Evolutionary conservation across 2,113 vertebrate genomes (phyloP).

Genomic region (Ciconia boyciana): DNA sequence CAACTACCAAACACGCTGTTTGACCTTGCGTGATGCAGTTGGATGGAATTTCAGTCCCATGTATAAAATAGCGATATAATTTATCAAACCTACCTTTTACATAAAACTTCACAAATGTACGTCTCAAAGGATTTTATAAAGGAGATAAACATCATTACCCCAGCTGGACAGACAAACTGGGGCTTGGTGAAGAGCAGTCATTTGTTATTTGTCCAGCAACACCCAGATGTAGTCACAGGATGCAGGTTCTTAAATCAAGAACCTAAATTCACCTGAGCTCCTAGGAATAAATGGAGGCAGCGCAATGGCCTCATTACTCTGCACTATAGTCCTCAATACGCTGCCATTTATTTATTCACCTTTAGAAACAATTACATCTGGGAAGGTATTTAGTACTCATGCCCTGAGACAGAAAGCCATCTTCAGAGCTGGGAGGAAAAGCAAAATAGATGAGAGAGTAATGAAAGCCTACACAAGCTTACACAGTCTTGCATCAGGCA

Average conservation of each 20-base stretch:
- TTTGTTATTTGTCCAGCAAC: neutral
- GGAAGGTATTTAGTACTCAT: neutral
- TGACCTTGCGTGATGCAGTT: neutral
- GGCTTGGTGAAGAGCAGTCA: neutral
- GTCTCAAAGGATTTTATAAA: neutral
- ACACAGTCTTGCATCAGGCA: neutral
- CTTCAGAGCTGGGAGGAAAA: neutral
- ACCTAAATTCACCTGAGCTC: neutral
- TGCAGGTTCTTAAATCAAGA: neutral
- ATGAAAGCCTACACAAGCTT: neutral
- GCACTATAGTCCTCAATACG: fast-evolving
- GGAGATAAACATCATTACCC: neutral
- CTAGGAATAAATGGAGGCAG: neutral
- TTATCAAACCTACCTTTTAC: neutral
- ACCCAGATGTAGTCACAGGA: neutral
- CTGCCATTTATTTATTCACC: neutral
- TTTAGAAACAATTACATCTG: neutral
- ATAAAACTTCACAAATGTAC: neutral
- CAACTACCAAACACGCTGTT: neutral
- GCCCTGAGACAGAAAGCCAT: neutral
- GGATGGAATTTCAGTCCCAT: neutral
- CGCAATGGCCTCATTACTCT: neutral
- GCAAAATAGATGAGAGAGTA: neutral
- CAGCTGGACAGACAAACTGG: neutral
- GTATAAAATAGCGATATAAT: neutral